Evolutionary conservation across 2,888 invertebrate species (phyloP).

Genomic region (Malacosoma neustria): DNA sequence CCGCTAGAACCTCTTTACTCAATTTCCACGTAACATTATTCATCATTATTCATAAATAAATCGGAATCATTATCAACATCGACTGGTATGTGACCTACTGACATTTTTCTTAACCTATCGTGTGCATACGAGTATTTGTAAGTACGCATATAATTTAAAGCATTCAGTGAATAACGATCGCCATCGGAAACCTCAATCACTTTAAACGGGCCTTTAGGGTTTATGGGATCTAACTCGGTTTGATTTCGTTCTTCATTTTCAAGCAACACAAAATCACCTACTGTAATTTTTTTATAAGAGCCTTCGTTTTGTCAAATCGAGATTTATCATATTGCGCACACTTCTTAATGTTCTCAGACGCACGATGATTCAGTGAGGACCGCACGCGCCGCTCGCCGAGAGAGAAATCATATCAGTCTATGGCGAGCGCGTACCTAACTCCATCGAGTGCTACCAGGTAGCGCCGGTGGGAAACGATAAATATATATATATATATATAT

Average conservation of each 20-base stretch:
- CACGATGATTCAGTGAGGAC: too few species aligned
- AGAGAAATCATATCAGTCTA: too few species aligned
- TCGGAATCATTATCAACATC: too few species aligned
- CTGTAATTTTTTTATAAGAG: constrained; percentile 5
- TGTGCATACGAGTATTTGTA: constrained; percentile 19
- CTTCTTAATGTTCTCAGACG: constrained; percentile 4
- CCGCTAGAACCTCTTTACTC: too few species aligned
- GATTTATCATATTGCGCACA: constrained; percentile 4
- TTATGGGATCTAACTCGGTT: constrained; percentile 16
- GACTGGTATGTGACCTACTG: not conserved
- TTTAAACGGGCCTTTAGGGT: constrained; percentile 13
- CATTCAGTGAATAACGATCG: constrained; percentile 11
- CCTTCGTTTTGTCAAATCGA: constrained; percentile 1
- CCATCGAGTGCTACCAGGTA: too few species aligned
- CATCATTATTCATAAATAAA: too few species aligned
- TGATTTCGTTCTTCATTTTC: constrained; percentile 14
- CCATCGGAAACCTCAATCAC: constrained; percentile 11
- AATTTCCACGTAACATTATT: too few species aligned
- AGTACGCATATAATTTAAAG: constrained; percentile 9
- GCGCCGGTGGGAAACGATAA: too few species aligned
- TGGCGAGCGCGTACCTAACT: too few species aligned
- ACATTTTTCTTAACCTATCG: constrained; percentile 6
- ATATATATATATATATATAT: too few species aligned
- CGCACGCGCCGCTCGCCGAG: too few species aligned
- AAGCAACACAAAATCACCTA: constrained; percentile 16